A percentile compares a stretch with the other conserved stretches of the same genome.
phyloP scores from a whole-genome alignment of 2,888 invertebrate genomes.

The Apamea crenata region DNA sequence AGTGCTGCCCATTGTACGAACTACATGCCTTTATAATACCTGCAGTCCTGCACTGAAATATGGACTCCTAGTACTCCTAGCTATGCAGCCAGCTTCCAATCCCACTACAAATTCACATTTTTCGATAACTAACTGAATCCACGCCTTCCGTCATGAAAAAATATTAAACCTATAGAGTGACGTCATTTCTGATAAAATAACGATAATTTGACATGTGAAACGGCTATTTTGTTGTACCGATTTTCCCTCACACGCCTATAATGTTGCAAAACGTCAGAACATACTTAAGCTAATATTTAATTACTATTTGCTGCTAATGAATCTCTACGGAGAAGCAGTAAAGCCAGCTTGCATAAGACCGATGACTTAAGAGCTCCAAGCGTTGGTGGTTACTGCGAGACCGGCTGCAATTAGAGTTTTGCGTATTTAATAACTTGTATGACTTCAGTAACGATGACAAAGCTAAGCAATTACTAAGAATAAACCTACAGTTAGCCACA shows the following conservation, averaged over 20 bases:
- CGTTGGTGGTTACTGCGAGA: slow-evolving; percentile 18
- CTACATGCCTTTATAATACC: slow-evolving; percentile 37
- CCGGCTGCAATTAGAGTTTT: slow-evolving; percentile 12
- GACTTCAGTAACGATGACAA: neutral
- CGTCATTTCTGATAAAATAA: neutral
- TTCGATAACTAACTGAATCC: neutral
- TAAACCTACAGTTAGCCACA: neutral
- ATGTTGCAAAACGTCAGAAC: neutral
- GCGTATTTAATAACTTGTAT: neutral
- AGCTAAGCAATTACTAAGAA: slow-evolving; percentile 3
- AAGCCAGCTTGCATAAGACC: slow-evolving; percentile 5
- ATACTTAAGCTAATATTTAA: slow-evolving; percentile 1
- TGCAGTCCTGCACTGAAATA: slow-evolving; percentile 32
- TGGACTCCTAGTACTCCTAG: slow-evolving; percentile 30
- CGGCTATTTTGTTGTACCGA: neutral
- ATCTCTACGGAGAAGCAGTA: slow-evolving; percentile 20
- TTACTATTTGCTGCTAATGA: slow-evolving; percentile 33
- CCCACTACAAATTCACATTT: neutral
- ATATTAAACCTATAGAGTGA: neutral
- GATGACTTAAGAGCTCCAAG: neutral
- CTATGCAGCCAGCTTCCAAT: neutral
- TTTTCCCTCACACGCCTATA: neutral
- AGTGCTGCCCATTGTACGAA: slow-evolving; percentile 43
- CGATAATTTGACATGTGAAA: neutral
- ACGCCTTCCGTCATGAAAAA: neutral